phyloP scores from a whole-genome alignment of 2,888 invertebrate species.

The Antitype chi region DNA sequence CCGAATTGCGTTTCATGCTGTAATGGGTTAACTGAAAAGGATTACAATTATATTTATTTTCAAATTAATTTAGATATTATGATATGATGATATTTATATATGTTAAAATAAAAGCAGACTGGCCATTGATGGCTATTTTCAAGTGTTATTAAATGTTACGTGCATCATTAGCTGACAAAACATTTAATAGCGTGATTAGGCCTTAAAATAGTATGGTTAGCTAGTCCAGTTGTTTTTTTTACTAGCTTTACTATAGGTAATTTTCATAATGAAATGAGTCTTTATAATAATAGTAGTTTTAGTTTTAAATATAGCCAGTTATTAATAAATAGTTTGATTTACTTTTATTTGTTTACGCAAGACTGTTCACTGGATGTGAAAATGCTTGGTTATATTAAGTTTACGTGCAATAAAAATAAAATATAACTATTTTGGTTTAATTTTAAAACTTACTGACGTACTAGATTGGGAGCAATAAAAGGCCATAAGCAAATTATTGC shows the following conservation, averaged over 20 bases:
- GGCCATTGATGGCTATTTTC: background rate
- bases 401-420: conserved; percentile 35
- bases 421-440: background rate
- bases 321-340: conserved; percentile 14
- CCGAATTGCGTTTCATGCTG: conserved; percentile 12
- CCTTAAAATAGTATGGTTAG: background rate
- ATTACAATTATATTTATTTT: background rate
- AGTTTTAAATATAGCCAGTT: conserved; percentile 1
- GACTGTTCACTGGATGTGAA: conserved; percentile 15
- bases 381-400: conserved; percentile 19
- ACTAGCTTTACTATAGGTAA: background rate
- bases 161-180: background rate
- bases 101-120: background rate
- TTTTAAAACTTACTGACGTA: conserved; percentile 3
- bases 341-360: conserved; percentile 7
- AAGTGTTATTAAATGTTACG: background rate
- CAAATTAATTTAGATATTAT: too few relatives aligned
- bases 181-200: conserved; percentile 2
- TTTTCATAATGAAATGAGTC: background rate
- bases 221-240: conserved; percentile 8
- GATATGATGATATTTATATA: too few relatives aligned
- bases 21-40: background rate
- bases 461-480: background rate
- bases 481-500: background rate
- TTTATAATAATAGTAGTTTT: background rate